Base-by-base conservation (phyloP, 1,140 invertebrate species). In the Carposina sasakii region DNA sequence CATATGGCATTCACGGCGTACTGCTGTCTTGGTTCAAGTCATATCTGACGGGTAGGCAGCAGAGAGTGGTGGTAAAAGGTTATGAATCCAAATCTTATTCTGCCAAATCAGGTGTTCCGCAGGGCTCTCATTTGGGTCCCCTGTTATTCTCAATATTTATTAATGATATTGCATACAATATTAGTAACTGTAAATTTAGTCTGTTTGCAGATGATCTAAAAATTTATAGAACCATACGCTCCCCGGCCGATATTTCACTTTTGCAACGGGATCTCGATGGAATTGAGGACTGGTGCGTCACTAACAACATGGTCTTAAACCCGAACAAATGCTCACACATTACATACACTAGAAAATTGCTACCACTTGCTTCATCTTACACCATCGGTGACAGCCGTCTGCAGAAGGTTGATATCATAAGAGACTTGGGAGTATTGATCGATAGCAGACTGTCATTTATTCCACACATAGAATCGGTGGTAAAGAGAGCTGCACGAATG, bases 61-160 rank as follows among this genome's bases (percentile, higher is more conserved):
- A 30, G 17, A 15, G 16, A 39, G 60, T 60, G 1, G 31, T 21
- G 1, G 36, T 41, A 10, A 48, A 56, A 13, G 31, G 48, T 10
- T 48, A 30, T 26, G 17, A 28, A 22, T 68, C 52, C 16, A n/a
- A 42, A 9, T n/a, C 12, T 3, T 59, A 56, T 42, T n/a, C 33
- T 8, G 48, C 57, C 0, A 40, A 33, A 28, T 67, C 64, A 6
- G 65, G 65, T 15, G 70, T 71, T 28, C 59, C 65, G 13, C 70
- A 71, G 51, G 70, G 70, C 24, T 69, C 56, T 5, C 59, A 66
- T 42, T 34, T 75, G 8, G 67, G 67, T 4, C 72, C 70, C 0
- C 28, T 70, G 1, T 46, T 68, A 5, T 70, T 74, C 52, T 22
- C 50, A 16, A 41, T 61, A n/a, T 68, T 59, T 22, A 61, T 67